Conservation (phyloP, 1,140 invertebrate genomes). For the Macrobrachium nipponense region DNA sequence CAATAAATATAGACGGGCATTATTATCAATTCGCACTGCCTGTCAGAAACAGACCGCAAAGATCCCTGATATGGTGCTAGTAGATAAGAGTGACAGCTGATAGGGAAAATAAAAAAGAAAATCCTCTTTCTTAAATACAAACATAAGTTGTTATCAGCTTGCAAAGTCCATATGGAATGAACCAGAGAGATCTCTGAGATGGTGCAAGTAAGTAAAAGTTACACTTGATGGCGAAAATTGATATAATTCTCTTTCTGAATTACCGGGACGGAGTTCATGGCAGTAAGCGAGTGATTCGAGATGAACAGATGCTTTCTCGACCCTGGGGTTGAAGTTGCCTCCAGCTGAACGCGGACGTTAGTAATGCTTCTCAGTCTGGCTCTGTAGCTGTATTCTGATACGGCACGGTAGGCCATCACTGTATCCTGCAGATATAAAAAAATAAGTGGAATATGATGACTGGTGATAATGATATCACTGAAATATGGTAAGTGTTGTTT, state of each 20-base stretch:
- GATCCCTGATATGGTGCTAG: too few species aligned
- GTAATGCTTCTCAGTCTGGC: slow-evolving; percentile 74
- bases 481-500: too few species aligned
- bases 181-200: too few species aligned
- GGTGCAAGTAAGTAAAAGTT: too few species aligned
- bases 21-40: too few species aligned
- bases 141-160: background rate
- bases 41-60: too few species aligned
- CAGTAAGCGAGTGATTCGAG: slow-evolving; percentile 23
- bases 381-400: slow-evolving; percentile 73
- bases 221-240: too few species aligned
- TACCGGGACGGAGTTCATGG: slow-evolving; percentile 31
- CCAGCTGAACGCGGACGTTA: slow-evolving; percentile 69
- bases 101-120: too few species aligned
- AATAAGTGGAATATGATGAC: background rate
- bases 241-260: background rate
- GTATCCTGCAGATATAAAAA: slow-evolving; percentile 70
- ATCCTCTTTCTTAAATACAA: background rate
- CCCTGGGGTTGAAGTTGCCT: slow-evolving; percentile 39
- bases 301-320: slow-evolving; percentile 36
- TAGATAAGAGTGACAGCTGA: too few species aligned
- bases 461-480: too few species aligned
- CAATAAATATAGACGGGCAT: too few species aligned
- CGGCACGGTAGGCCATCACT: slow-evolving; percentile 73
- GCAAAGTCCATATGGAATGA: background rate